Percentiles rank a stretch among this genome's conserved stretches.
phyloP scores from a whole-genome alignment of 1,140 invertebrate genomes.

The Babylonia areolata region DNA sequence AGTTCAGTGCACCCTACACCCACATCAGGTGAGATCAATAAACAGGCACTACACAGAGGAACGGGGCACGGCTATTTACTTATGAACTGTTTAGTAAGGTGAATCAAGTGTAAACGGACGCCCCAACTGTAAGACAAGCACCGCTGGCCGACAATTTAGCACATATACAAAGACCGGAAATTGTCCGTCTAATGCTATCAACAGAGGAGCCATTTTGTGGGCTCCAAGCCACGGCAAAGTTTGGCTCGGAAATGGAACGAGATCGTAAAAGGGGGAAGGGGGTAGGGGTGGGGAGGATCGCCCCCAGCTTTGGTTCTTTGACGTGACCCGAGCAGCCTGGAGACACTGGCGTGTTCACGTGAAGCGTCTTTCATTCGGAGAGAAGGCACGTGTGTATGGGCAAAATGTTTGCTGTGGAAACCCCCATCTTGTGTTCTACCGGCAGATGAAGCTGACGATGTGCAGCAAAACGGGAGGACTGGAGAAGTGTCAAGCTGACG shows the following conservation, averaged over 20 bases:
- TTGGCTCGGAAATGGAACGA: neutral
- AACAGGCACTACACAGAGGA: neutral
- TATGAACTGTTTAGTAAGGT: neutral
- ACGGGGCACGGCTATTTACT: neutral
- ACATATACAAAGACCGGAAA: slow-evolving; percentile 15
- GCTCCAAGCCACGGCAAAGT: neutral
- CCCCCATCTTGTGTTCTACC: neutral
- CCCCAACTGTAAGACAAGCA: neutral
- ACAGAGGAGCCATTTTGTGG: slow-evolving; percentile 9
- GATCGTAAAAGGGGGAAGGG: neutral
- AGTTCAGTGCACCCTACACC: neutral
- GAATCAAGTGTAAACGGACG: neutral
- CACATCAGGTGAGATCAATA: neutral
- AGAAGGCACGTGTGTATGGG: neutral
- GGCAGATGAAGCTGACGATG: neutral
- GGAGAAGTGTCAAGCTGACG: too few relatives aligned
- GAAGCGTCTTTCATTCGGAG: neutral
- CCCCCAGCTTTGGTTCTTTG: neutral
- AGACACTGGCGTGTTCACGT: neutral
- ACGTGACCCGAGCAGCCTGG: neutral
- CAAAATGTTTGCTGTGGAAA: neutral
- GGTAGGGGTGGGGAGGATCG: neutral
- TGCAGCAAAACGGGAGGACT: too few relatives aligned
- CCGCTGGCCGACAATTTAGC: neutral
- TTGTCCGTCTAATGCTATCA: neutral